Base-by-base conservation (phyloP, 2,888 invertebrate genomes). In the Meloe dianella region DNA sequence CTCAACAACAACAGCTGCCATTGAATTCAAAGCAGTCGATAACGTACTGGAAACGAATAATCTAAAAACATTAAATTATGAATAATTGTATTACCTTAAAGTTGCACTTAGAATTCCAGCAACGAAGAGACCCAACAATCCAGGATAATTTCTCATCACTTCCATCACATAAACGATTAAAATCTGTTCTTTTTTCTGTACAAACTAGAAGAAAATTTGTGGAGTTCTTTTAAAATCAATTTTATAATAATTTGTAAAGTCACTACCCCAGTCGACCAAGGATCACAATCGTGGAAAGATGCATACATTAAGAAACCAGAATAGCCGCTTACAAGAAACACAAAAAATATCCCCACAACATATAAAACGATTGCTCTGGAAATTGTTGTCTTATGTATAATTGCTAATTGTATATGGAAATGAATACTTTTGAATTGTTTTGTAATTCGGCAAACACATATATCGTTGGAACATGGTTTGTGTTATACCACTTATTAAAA, bases 401-500 rank as follows among this genome's bases (percentile, higher is more conserved):
- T 38, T 38, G 14, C 14, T 4, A 5, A 20, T 47, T 47, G 6
- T 47, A 6, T 17, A 47, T 47, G 2, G 17, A 17, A 20, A 17
- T 20, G 14, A 14, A 14, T 38, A 47, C 47, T 20, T 82, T 87
- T 89, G 14, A 93, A 94, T 38, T 89, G 87, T 66, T 86, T 85
- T 29, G 93, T 80, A 47, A 6, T 87, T 89, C 0, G 93, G 92
- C 51, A 95, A 84, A 0, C 94, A 88, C 60, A 95, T 85, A 74
- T 94, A 94, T 67, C 95, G 86, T 79, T 96, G 96, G 12, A 95
- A 89, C 89, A 94, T 94, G 17, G 91, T 90, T 80, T 95, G 96
- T 82, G 93, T 94, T 8, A 93, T 90, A 1, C 90, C 88, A 65
- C 92, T 90, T 9, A 90, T 87, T 80, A 93, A 91, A 8, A 94